Evolutionary conservation across 2,888 invertebrate genomes (phyloP).

Genomic region (Ptycholaimellus sp.): DNA sequence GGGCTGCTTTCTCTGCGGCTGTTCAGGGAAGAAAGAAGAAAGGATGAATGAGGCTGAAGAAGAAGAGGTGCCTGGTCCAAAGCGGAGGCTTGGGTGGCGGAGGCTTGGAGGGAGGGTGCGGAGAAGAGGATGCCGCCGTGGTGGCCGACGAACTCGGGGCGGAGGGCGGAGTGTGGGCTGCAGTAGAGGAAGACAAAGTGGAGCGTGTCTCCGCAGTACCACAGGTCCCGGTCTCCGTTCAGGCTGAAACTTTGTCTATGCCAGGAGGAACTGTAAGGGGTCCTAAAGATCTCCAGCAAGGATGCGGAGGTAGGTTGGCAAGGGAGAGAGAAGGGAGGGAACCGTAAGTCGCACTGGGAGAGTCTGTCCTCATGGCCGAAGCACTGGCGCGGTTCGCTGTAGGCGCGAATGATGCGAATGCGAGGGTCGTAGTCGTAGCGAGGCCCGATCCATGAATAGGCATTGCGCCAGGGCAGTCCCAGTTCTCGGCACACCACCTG

Average conservation of each 20-base stretch:
- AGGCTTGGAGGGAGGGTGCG: slow-evolving; percentile 6
- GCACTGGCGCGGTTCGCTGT: slow-evolving; percentile 67
- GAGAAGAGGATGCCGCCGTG: slow-evolving; percentile 78
- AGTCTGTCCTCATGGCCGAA: slow-evolving; percentile 43
- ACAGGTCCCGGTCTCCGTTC: slow-evolving; percentile 38
- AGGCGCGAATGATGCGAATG: slow-evolving; percentile 65
- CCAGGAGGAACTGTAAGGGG: no score
- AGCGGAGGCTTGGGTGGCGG: slow-evolving; percentile 6
- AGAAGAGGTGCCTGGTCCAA: slow-evolving; percentile 8
- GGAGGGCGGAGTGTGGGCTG: slow-evolving; percentile 34
- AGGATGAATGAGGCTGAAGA: no score
- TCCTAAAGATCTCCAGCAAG: no score
- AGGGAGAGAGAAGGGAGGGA: no score
- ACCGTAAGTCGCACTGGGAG: slow-evolving; percentile 45
- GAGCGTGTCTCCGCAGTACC: slow-evolving; percentile 49
- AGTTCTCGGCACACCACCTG: slow-evolving; percentile 63
- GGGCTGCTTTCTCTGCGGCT: no score
- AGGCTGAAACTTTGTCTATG: neutral
- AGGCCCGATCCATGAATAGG: slow-evolving; percentile 58
- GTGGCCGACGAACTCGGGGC: slow-evolving; percentile 43
- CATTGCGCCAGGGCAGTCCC: slow-evolving; percentile 62
- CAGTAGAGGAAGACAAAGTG: slow-evolving; percentile 75
- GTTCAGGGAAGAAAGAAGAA: no score
- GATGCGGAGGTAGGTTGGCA: no score
- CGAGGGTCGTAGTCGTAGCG: slow-evolving; percentile 68